A percentile compares a stretch with the other conserved stretches of the same genome.
phyloP scores from a whole-genome alignment of 2,888 invertebrate genomes.

The Phaedon cochleariae region DNA sequence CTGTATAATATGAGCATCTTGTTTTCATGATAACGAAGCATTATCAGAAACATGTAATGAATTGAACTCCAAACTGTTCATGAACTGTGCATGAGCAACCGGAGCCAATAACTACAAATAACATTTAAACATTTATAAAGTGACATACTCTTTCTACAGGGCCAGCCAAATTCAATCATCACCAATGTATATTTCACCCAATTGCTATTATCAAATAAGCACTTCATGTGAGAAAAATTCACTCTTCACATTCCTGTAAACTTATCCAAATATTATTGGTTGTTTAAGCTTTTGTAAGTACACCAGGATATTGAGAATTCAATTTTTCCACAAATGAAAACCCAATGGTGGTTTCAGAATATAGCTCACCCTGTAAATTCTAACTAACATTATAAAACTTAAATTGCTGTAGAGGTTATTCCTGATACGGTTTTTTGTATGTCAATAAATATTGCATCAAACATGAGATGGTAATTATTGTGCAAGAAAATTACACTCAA shows the following conservation, averaged over 20 bases:
- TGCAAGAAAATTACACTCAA: too few species aligned
- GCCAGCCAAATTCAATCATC: not conserved
- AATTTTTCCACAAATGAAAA: not conserved
- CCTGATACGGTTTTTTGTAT: not conserved
- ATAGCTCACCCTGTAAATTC: not conserved
- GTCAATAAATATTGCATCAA: not conserved
- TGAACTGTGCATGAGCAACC: constrained; percentile 38
- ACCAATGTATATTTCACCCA: not conserved
- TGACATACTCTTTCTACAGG: constrained; percentile 29
- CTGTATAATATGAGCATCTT: constrained; percentile 57
- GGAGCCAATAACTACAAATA: constrained; percentile 42
- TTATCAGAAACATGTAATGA: constrained; percentile 50
- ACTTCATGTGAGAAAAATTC: too few species aligned
- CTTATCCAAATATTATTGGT: too few species aligned
- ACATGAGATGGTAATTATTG: not conserved
- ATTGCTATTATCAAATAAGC: too few species aligned
- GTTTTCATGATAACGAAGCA: constrained; percentile 49
- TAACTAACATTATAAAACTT: not conserved
- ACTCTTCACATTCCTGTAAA: too few species aligned
- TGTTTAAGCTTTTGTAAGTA: too few species aligned
- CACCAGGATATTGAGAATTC: not conserved
- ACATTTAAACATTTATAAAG: constrained; percentile 36
- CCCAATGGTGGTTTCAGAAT: not conserved
- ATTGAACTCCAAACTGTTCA: constrained; percentile 41
- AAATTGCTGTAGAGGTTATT: not conserved